phyloP scores from a whole-genome alignment of 2,888 invertebrate genomes.

The Monoplex corrugatus region DNA sequence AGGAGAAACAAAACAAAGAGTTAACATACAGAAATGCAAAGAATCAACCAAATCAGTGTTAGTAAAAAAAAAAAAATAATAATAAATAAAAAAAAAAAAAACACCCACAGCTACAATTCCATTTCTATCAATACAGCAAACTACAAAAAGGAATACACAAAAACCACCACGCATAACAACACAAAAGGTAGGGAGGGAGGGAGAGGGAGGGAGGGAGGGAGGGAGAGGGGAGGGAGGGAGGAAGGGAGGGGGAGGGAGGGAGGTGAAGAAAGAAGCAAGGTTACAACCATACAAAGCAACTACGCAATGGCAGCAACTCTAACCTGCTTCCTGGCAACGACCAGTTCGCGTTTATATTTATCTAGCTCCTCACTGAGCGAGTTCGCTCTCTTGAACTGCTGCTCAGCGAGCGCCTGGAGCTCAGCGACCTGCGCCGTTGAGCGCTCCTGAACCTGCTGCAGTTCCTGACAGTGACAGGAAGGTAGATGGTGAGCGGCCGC shows the following conservation, averaged over 20 bases:
- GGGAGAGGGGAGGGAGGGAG: neutral
- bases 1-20: too few species aligned
- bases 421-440: conserved; percentile 72
- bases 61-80: too few species aligned
- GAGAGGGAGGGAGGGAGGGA: neutral
- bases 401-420: conserved; percentile 76
- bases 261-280: neutral
- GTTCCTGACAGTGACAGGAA: conserved; percentile 67
- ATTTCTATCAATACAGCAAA: too few species aligned
- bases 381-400: conserved; percentile 76
- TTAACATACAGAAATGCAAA: too few species aligned
- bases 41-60: too few species aligned
- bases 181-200: neutral
- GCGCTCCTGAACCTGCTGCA: conserved; percentile 72
- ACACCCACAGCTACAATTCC: too few species aligned
- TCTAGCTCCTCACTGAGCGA: conserved; percentile 73
- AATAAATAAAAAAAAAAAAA: too few species aligned
- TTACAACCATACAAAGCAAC: neutral
- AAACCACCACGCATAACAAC: neutral
- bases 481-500: neutral
- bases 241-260: neutral
- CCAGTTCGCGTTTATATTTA: conserved; percentile 67
- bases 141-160: too few species aligned
- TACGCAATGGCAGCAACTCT: conserved; percentile 39
- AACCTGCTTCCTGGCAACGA: conserved; percentile 63